phyloP scores from a whole-genome alignment of 1,140 invertebrate genomes.

The Diploscapter pachys region DNA sequence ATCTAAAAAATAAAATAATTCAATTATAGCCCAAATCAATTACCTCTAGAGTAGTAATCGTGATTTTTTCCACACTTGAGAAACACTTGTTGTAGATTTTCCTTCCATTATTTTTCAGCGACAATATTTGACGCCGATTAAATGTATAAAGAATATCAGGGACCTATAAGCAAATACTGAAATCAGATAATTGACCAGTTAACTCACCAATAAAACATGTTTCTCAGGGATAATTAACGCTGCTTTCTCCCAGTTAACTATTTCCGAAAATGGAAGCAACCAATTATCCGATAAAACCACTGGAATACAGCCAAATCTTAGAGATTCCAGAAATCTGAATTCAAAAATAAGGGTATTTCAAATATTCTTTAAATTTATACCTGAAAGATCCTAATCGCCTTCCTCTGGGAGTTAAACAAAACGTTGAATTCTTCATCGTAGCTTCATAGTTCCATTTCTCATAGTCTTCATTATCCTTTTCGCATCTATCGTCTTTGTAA shows the following conservation, averaged over 20 bases:
- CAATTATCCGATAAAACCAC: conserved; percentile 93
- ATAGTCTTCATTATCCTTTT: conserved; percentile 91
- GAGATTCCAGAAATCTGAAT: conserved; percentile 63
- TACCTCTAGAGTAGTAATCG: conserved; percentile 10
- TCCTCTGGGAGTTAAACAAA: conserved; percentile 94
- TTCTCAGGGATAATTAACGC: conserved; percentile 86
- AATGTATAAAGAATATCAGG: conserved; percentile 3
- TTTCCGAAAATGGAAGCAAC: conserved; percentile 92
- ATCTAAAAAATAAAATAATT: neutral
- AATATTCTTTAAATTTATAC: conserved; percentile 69
- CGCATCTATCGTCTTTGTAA: conserved; percentile 79
- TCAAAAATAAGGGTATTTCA: conserved; percentile 51
- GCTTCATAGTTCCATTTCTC: conserved; percentile 97
- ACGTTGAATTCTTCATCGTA: conserved; percentile 91
- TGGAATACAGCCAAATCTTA: conserved; percentile 85
- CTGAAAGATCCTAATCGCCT: conserved; percentile 92
- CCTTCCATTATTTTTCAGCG: conserved; percentile 20
- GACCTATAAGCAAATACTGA: neutral
- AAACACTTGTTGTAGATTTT: conserved; percentile 19
- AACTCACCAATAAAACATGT: conserved; percentile 50
- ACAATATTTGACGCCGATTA: neutral
- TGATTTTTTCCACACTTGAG: conserved; percentile 16
- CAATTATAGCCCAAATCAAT: conserved; percentile 1
- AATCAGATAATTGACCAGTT: conserved; percentile 1
- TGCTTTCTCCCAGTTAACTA: conserved; percentile 92